A percentile compares a stretch with the other conserved stretches of the same genome.
Evolutionary conservation across 2,113 vertebrate species (phyloP).

Genomic region (Garra rufa): DNA sequence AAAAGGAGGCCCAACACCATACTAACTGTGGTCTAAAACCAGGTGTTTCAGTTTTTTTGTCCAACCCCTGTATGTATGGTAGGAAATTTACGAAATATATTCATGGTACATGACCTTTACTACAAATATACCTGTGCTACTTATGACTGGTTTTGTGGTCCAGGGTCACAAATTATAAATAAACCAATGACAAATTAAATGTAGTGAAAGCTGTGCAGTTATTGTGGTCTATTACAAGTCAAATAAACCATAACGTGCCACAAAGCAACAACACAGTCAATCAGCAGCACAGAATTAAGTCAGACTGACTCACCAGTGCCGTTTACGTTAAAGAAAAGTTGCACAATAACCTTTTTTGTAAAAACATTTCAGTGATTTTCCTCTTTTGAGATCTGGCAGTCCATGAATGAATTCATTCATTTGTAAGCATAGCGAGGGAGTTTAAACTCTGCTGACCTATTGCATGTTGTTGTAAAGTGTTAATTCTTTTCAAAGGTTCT

Average conservation of each 20-base stretch:
- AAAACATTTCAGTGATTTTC: not conserved
- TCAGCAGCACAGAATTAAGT: slow-evolving; percentile 5
- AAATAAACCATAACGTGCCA: not conserved
- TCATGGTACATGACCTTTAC: too few relatives aligned
- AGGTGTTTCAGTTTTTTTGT: too few relatives aligned
- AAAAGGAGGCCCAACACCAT: too few relatives aligned
- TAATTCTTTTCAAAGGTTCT: not conserved
- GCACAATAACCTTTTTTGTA: not conserved
- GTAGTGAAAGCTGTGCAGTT: not conserved
- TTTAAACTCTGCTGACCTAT: not conserved
- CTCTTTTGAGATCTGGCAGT: not conserved
- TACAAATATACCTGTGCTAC: too few relatives aligned
- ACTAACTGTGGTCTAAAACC: too few relatives aligned
- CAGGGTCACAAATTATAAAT: too few relatives aligned
- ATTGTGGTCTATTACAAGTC: not conserved
- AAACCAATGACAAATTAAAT: not conserved
- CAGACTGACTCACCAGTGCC: not conserved
- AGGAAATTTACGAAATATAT: too few relatives aligned
- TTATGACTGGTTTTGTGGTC: too few relatives aligned
- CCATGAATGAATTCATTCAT: not conserved
- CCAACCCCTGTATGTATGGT: too few relatives aligned
- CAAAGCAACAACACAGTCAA: not conserved
- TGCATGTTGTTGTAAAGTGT: not conserved
- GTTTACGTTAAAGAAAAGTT: not conserved
- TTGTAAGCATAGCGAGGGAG: not conserved